Percentiles rank a stretch among this genome's conserved stretches.
phyloP scores from a whole-genome alignment of 2,888 invertebrate species.

The Rapana venosa region DNA sequence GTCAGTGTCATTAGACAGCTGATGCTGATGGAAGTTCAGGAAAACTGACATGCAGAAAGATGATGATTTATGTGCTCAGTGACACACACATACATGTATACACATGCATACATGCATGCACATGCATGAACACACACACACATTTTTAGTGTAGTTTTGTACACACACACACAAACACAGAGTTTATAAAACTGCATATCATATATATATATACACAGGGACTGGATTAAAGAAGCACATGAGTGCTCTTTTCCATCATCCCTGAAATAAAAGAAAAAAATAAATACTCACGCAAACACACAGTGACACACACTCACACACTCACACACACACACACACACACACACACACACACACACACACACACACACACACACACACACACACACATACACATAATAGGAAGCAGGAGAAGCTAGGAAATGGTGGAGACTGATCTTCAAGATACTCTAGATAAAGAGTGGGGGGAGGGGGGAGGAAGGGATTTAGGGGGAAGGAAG shows the following conservation, averaged over 20 bases:
- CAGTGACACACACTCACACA: neutral
- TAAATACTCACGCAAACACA: neutral
- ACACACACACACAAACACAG: conserved; percentile 9
- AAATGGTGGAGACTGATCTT: neutral
- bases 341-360: conserved; percentile 5
- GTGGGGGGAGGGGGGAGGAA: neutral
- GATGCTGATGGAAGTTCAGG: neutral
- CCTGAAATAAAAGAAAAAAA: too few relatives aligned
- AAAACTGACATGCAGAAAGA: neutral
- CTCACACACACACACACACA: neutral
- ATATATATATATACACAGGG: neutral
- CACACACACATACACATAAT: conserved; percentile 18
- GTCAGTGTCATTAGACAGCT: neutral
- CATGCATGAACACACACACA: neutral
- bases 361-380: conserved; percentile 26
- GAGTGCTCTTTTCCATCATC: too few relatives aligned
- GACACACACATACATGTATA: neutral
- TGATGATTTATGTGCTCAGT: neutral
- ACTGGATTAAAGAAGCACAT: too few relatives aligned
- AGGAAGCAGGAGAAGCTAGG: neutral
- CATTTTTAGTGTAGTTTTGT: neutral
- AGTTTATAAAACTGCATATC: too few relatives aligned
- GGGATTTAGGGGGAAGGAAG: neutral
- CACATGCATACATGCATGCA: conserved; percentile 14
- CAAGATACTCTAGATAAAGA: neutral